These are phyloP conservation scores for Cryptophagus acutangulus DNA, from an alignment of 2,888 invertebrate genomes.

Conservation along the genomic window DNA sequence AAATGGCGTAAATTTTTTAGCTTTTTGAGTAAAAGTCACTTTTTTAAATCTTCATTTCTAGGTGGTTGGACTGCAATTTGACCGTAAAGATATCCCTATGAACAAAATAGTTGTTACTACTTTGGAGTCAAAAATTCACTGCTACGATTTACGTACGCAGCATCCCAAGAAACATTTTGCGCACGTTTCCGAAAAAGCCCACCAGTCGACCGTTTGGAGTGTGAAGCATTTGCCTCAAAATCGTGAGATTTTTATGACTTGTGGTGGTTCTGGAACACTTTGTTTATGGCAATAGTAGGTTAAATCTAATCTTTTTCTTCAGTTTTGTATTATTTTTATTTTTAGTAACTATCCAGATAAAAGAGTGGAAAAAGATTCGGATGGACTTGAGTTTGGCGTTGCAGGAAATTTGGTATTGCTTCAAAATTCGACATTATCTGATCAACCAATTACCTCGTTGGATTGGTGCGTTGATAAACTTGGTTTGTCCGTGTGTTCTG, in stretches of 20 bases:
- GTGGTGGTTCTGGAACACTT: conserved; percentile 86
- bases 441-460: conserved; percentile 83
- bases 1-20: too few relatives aligned
- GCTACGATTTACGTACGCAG: conserved; percentile 84
- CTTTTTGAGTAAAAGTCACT: too few relatives aligned
- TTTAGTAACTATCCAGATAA: conserved; percentile 74
- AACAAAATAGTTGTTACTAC: conserved; percentile 91
- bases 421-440: conserved; percentile 75
- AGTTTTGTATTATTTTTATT: conserved; percentile 9
- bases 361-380: conserved; percentile 63
- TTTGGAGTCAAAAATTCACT: conserved; percentile 82
- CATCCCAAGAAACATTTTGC: conserved; percentile 85
- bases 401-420: conserved; percentile 69
- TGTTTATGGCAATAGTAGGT: conserved; percentile 94
- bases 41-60: too few relatives aligned
- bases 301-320: conserved; percentile 7
- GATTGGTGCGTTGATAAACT: conserved; percentile 91
- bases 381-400: conserved; percentile 70
- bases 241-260: conserved; percentile 84
- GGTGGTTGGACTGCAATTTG: conserved; percentile 86
- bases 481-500: conserved; percentile 81
- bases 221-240: conserved; percentile 89
- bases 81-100: conserved; percentile 89
- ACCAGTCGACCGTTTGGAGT: conserved; percentile 80
- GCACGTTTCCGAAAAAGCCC: conserved; percentile 52